A percentile compares a stretch with the other conserved stretches of the same genome.
phyloP scores from a whole-genome alignment of 2,888 invertebrate genomes.

The Noctua janthina region DNA sequence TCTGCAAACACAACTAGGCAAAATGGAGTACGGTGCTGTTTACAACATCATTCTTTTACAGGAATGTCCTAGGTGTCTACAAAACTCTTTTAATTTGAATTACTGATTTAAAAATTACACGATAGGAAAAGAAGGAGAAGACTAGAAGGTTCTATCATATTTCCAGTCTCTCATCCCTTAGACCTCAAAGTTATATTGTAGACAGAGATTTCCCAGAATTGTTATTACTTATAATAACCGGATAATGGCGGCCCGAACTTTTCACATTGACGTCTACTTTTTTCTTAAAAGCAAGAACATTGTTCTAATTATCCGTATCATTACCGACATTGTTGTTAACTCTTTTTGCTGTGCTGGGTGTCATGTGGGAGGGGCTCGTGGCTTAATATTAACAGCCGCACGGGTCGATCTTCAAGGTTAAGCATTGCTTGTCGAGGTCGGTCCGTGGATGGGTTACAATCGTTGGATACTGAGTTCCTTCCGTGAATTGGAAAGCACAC shows the following conservation, averaged over 20 bases:
- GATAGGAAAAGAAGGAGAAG: not conserved
- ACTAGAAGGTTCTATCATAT: not conserved
- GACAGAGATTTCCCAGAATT: constrained; percentile 58
- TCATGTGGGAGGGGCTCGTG: no score
- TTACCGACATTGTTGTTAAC: not conserved
- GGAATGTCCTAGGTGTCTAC: not conserved
- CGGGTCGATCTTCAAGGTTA: not conserved
- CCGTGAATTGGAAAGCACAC: not conserved
- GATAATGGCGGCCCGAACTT: constrained; percentile 55
- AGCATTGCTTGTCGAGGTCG: not conserved
- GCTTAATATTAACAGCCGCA: not conserved
- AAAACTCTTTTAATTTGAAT: no score
- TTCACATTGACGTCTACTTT: constrained; percentile 38
- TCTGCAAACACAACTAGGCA: not conserved
- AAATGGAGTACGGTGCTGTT: not conserved
- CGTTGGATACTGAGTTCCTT: not conserved
- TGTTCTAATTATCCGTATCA: constrained; percentile 27
- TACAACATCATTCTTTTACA: not conserved
- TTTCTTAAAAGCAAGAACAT: constrained; percentile 42
- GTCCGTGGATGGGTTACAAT: not conserved
- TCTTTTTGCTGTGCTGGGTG: not conserved
- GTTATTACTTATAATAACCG: constrained; percentile 65
- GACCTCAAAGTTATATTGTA: constrained; percentile 29
- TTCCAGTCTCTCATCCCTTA: constrained; percentile 27
- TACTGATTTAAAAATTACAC: not conserved